Evolutionary conservation across 1,140 invertebrate genomes (phyloP).

Genomic region (Zaprionus lachaisei): DNA sequence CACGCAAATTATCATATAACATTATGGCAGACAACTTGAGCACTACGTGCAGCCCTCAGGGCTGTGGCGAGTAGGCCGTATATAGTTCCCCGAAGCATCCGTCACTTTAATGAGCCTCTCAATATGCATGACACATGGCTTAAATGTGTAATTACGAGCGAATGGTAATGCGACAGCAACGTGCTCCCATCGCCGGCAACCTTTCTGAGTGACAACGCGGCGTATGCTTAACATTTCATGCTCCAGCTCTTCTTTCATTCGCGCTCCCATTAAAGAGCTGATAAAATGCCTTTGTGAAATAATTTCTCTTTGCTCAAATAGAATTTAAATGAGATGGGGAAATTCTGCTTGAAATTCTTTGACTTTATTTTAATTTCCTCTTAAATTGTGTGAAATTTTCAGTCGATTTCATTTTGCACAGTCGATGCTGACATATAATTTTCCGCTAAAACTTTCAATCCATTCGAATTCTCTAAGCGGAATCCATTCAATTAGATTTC

Average conservation of each 20-base stretch:
- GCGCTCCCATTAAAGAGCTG: constrained; percentile 10
- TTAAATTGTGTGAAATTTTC: background rate
- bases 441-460: background rate
- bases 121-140: constrained; percentile 79
- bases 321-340: background rate
- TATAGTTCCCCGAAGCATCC: constrained; percentile 38
- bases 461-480: background rate
- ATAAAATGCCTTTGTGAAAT: constrained; percentile 10
- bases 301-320: background rate
- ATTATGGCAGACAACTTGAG: background rate
- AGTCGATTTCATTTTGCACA: background rate
- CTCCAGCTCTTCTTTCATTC: background rate
- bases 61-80: background rate
- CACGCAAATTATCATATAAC: constrained; percentile 8
- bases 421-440: background rate
- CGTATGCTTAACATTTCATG: constrained; percentile 42
- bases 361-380: background rate
- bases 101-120: constrained; percentile 75
- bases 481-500: background rate
- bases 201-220: constrained; percentile 45
- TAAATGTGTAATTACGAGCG: constrained; percentile 75
- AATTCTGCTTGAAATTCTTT: background rate
- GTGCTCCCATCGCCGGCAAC: constrained; percentile 58
- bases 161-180: constrained; percentile 48
- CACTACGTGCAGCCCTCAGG: constrained; percentile 27